Evolutionary conservation across 2,888 invertebrate genomes (phyloP), one percentile per base, ranked within the genome.

Genomic region (Formica aserva): DNA sequence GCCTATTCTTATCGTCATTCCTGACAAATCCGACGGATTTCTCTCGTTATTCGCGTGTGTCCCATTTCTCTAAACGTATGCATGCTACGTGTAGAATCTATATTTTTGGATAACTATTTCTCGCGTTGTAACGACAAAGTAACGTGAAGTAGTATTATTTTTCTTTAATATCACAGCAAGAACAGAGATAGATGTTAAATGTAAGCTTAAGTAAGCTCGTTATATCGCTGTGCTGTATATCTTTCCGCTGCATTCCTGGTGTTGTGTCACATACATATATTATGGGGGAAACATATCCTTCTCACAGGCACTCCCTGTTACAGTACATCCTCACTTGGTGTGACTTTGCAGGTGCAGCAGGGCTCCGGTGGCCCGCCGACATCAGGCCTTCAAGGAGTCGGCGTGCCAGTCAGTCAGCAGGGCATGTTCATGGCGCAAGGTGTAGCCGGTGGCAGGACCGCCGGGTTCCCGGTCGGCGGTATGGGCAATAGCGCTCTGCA

Each of bases 401-500:
- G 93, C 26, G 92, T 92, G 3, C 87, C 92, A 4, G 93, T 94
- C 11, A 92, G 91, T 15, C 93, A 93, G 26, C 94, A 93, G 72
- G 94, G 93, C 26, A 93, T 94, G 93, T 94, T 94, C 80, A 93
- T 94, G 92, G 89, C 91, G 26, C 94, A 94, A 72, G 91, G 92
- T 67, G 92, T 91, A 45, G 90, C 91, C 35, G 87, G 90, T 26
- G 91, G 89, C 38, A 87, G 98, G 97, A n/a, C 98, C 97, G 18
- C 96, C 97, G 91, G 98, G 97, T 57, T 98, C 97, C 94, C 95
- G 97, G 90, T 94, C 4, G 93, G 92, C 32, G 90, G 90, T 57
- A 91, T 92, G 29, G 95, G 95, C 86, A 95, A 95, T 8, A 95
- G 96, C 0, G 96, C 97, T 2, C 95, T 98, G 80, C 98, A 98